Percentiles rank a stretch among this genome's conserved stretches.
Evolutionary conservation across 2,113 vertebrate genomes (phyloP).

Genomic region (Oryzias woworae): DNA sequence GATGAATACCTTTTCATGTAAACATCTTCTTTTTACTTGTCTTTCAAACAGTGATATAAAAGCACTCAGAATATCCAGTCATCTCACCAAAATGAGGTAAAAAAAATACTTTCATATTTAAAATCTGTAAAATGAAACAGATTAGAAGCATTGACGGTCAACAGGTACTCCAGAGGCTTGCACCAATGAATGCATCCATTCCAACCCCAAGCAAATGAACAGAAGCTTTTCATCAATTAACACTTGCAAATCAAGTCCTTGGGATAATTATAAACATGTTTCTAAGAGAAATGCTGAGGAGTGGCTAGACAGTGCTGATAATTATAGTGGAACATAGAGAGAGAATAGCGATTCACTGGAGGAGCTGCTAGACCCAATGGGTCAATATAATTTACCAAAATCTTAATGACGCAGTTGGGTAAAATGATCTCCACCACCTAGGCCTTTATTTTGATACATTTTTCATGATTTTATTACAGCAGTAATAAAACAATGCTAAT

Average conservation of each 20-base stretch:
- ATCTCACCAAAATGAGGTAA: neutral
- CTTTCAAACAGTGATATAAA: no score
- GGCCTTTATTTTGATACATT: conserved; percentile 67
- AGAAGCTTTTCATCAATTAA: conserved; percentile 37
- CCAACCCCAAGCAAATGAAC: conserved; percentile 29
- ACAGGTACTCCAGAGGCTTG: conserved; percentile 8
- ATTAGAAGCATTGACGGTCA: conserved; percentile 12
- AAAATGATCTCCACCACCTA: conserved; percentile 52
- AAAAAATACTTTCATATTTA: conserved; percentile 12
- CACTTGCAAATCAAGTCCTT: conserved; percentile 58
- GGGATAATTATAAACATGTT: conserved; percentile 62
- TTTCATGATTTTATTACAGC: conserved; percentile 75
- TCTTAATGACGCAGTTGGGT: conserved; percentile 68
- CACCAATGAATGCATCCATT: conserved; percentile 32
- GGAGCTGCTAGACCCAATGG: conserved; percentile 67
- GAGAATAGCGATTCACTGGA: conserved; percentile 46
- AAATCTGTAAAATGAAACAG: conserved; percentile 14
- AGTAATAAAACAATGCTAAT: conserved; percentile 62
- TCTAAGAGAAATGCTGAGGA: conserved; percentile 46
- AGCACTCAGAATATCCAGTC: neutral
- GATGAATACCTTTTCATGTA: no score
- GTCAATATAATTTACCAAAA: conserved; percentile 75
- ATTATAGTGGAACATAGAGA: conserved; percentile 61
- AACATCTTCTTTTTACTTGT: no score
- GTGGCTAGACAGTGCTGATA: conserved; percentile 48